A percentile compares a stretch with the other conserved stretches of the same genome.
phyloP scores from a whole-genome alignment of 2,888 invertebrate species.

The Ormyrus rosae region DNA sequence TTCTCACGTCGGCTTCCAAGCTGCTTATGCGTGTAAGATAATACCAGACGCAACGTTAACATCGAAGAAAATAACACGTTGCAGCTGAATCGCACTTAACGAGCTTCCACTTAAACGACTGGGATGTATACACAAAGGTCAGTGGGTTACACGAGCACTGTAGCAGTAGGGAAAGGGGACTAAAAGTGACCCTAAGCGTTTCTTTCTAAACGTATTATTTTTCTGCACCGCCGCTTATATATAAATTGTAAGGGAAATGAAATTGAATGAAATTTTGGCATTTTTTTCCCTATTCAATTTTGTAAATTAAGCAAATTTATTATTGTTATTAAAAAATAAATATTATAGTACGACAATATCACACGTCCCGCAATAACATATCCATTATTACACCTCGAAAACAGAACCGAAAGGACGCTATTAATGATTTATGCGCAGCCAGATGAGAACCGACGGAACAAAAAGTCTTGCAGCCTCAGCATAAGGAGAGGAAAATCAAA shows the following conservation, averaged over 20 bases:
- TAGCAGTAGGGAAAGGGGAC: conserved; percentile 23
- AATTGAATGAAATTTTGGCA: too few relatives aligned
- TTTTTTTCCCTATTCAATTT: too few relatives aligned
- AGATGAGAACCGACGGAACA: neutral
- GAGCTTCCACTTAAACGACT: conserved; percentile 57
- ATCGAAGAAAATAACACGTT: conserved; percentile 42
- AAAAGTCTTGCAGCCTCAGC: too few relatives aligned
- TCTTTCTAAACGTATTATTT: neutral
- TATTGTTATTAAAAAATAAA: too few relatives aligned
- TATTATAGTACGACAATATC: too few relatives aligned
- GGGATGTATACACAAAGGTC: conserved; percentile 58
- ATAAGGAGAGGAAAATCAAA: conserved; percentile 1
- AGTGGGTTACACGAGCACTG: conserved; percentile 49
- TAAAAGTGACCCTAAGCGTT: conserved; percentile 38
- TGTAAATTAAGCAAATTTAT: too few relatives aligned
- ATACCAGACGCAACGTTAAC: conserved; percentile 7
- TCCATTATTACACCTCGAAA: too few relatives aligned
- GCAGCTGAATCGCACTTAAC: conserved; percentile 55
- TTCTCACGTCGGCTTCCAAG: neutral
- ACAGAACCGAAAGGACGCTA: neutral
- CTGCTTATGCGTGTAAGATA: conserved; percentile 14
- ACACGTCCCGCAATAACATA: too few relatives aligned
- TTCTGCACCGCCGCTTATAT: neutral
- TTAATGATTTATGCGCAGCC: neutral
- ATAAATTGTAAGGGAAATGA: too few relatives aligned